Evolutionary conservation across 1,140 invertebrate species (phyloP), one percentile per base, ranked within the genome.

Genomic region (Nomia melanderi): DNA sequence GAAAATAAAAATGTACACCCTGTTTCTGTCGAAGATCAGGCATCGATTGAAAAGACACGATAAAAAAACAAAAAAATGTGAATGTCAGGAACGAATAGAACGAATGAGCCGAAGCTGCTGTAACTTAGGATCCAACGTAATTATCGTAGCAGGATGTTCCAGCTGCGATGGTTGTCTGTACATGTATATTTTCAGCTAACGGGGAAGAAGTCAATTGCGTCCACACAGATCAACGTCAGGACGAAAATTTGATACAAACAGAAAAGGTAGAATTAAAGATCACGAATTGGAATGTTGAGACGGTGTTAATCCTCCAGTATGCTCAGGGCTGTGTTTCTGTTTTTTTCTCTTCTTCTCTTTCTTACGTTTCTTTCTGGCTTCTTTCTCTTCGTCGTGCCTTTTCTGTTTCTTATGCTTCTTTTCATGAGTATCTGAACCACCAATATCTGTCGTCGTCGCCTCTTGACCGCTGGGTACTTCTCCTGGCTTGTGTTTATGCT

Each of bases 361-460:
- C 94, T 98, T 98, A 85, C 97, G 94, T 86, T 98, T 98, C 91
- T 97, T 98, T 41, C 97, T 94, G n/a, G 91, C 91, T 88, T 98
- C 97, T 85, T 98, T 98, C 82, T 98, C 97, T 75, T 98, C 97
- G 84, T 98, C 97, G 84, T 98, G 97, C 27, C 97, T 93, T 88
- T 98, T 98, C 87, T 98, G 97, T 88, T 98, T 98, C 93, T 98
- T 99, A 89, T 98, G 97, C 90, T 98, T 98, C 94, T 98, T 98
- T 89, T 98, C 97, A 86, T 98, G 97, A 36, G 96, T 96, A 88
- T 97, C 97, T 41, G 95, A 94, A 66, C 95, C 95, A 64, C 95
- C 94, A 33, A 89, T 88, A 70, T 91, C 94, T 50, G 94, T 93
- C 12, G 94, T 91, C 7, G 94, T 93, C 54, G 95, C 94, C 87